Evolutionary conservation across 2,797 vertebrate genomes (phyloP).

Genomic region (Prionace glauca): DNA sequence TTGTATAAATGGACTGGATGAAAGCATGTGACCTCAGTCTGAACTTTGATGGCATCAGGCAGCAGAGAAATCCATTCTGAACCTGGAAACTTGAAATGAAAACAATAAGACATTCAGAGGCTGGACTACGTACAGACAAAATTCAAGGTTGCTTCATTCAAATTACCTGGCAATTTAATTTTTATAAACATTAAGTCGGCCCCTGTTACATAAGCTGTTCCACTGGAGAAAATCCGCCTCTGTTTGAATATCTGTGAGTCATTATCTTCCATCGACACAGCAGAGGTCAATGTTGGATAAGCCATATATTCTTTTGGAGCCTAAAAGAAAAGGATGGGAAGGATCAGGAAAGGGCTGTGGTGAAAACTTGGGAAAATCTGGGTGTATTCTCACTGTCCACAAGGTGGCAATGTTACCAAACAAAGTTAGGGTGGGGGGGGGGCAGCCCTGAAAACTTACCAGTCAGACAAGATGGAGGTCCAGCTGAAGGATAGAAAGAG

Average conservation of each 20-base stretch:
- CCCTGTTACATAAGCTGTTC: not conserved
- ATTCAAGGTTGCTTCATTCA: not conserved
- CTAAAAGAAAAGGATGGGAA: not conserved
- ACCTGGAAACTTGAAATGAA: not conserved
- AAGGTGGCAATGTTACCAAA: conserved; percentile 18
- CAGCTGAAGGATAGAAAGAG: not conserved
- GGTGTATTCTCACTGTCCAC: not conserved
- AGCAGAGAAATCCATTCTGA: not conserved
- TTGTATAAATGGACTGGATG: not conserved
- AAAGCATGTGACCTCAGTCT: not conserved
- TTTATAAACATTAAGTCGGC: not conserved
- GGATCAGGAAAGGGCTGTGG: not conserved
- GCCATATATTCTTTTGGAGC: not conserved
- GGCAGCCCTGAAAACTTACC: not conserved
- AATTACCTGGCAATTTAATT: not conserved
- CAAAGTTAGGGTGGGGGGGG: not conserved
- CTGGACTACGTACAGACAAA: not conserved
- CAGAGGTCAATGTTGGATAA: not conserved
- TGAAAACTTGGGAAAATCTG: no score
- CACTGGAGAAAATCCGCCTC: no score
- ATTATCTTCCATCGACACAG: no score
- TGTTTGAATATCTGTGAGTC: no score
- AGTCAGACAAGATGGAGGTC: not conserved
- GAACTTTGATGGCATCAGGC: not conserved
- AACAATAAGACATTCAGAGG: not conserved